These are phyloP conservation scores for Drosophila meridionalis DNA, from an alignment of 2,888 invertebrate genomes.

Conservation along the genomic window DNA sequence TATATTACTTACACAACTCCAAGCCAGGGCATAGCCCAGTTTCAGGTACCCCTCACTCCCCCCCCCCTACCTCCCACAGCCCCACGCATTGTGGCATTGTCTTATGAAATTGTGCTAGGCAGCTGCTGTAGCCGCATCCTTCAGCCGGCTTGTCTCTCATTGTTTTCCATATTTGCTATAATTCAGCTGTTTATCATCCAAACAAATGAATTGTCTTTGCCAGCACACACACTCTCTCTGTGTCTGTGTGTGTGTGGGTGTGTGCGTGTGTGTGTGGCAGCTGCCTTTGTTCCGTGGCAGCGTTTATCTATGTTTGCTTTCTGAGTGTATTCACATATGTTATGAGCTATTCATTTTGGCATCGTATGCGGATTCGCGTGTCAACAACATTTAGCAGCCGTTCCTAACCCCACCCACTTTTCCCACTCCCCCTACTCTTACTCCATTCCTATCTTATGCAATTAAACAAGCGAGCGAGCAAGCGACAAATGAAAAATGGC, in stretches of 20 bases:
- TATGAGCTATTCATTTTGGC: slow-evolving; percentile 72
- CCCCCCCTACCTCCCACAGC: not conserved
- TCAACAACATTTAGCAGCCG: slow-evolving; percentile 67
- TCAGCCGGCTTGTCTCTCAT: slow-evolving; percentile 49
- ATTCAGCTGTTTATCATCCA: slow-evolving; percentile 75
- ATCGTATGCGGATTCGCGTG: slow-evolving; percentile 70
- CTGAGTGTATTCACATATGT: slow-evolving; percentile 57
- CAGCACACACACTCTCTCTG: slow-evolving; percentile 36
- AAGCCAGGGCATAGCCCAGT: not conserved
- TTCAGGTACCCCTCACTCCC: not conserved
- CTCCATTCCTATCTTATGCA: slow-evolving; percentile 54
- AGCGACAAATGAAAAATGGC: slow-evolving; percentile 68
- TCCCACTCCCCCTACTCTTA: not conserved
- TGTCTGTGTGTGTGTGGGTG: slow-evolving; percentile 1
- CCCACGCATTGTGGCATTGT: slow-evolving; percentile 54
- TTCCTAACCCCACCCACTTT: slow-evolving; percentile 23
- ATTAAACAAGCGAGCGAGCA: slow-evolving; percentile 63
- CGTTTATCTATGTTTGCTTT: slow-evolving; percentile 53
- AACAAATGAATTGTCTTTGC: slow-evolving; percentile 78
- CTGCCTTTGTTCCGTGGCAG: slow-evolving; percentile 54
- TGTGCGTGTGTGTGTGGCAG: slow-evolving; percentile 35
- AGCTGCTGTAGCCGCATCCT: slow-evolving; percentile 38
- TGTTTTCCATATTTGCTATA: slow-evolving; percentile 74
- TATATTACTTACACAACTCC: slow-evolving; percentile 6
- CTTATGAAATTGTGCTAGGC: slow-evolving; percentile 51